These are phyloP conservation scores for Cotesia typhae DNA, from an alignment of 1,140 invertebrate species.

Conservation along the genomic window DNA sequence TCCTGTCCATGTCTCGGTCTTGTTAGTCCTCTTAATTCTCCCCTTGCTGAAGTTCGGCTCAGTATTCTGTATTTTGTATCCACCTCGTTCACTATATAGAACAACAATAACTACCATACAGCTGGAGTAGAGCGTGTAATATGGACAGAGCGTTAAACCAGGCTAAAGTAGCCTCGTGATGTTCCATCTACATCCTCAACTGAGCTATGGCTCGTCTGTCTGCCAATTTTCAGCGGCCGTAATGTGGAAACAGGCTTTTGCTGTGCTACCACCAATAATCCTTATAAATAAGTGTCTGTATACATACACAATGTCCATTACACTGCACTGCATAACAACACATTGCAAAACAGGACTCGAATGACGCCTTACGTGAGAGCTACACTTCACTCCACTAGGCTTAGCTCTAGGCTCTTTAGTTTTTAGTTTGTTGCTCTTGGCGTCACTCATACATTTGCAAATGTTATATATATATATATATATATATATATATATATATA, in stretches of 20 bases:
- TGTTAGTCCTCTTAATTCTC: not conserved
- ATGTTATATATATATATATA: not conserved
- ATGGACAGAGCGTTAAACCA: too few species aligned
- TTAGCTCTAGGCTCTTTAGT: conserved; percentile 9
- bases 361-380: conserved; percentile 12
- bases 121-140: too few species aligned
- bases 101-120: too few species aligned
- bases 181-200: conserved; percentile 8
- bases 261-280: conserved; percentile 31
- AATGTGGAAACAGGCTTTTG: conserved; percentile 26
- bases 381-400: not conserved
- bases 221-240: conserved; percentile 42
- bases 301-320: not conserved
- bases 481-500: too few species aligned
- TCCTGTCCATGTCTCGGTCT: conserved; percentile 13
- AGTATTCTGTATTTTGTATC: not conserved
- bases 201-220: conserved; percentile 17
- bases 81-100: not conserved
- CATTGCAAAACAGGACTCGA: conserved; percentile 7
- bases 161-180: conserved; percentile 1
- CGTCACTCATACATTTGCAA: not conserved
- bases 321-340: not conserved
- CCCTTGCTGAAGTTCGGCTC: not conserved
- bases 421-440: conserved; percentile 22
- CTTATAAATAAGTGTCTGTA: not conserved